Conservation (phyloP, 2,797 vertebrate genomes). For the Eulemur rubriventer region DNA sequence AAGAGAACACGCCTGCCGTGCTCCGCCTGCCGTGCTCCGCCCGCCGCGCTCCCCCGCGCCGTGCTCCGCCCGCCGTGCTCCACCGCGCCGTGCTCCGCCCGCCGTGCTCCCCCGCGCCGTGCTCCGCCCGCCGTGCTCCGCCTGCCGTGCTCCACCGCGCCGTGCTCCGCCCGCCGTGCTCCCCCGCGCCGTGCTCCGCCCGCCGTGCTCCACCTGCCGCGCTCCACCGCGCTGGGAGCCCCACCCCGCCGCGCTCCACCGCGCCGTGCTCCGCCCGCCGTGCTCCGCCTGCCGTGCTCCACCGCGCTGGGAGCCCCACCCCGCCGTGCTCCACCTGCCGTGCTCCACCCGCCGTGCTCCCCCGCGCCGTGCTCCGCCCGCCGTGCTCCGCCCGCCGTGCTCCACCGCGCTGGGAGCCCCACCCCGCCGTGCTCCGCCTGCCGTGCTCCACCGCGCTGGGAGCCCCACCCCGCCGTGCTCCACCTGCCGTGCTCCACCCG, state of each 20-base stretch:
- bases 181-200: no score
- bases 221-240: fast-evolving
- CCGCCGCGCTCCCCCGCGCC: fast-evolving
- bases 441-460: no score
- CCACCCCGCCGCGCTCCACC: fast-evolving
- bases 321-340: no score
- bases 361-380: no score
- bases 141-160: fast-evolving
- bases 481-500: no score
- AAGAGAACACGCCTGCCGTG: fast-evolving
- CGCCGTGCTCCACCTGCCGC: fast-evolving
- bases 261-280: fast-evolving
- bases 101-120: fast-evolving
- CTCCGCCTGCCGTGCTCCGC: no score
- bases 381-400: fast-evolving
- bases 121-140: no score
- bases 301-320: fast-evolving
- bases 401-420: no score
- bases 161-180: fast-evolving
- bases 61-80: fast-evolving
- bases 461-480: fast-evolving
- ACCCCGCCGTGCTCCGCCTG: fast-evolving
- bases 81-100: fast-evolving
- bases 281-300: fast-evolving
- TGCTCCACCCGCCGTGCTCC: no score